Evolutionary conservation across 2,888 invertebrate genomes (phyloP), one percentile per base, ranked within the genome.

Genomic region (Hypolimnas misippus): DNA sequence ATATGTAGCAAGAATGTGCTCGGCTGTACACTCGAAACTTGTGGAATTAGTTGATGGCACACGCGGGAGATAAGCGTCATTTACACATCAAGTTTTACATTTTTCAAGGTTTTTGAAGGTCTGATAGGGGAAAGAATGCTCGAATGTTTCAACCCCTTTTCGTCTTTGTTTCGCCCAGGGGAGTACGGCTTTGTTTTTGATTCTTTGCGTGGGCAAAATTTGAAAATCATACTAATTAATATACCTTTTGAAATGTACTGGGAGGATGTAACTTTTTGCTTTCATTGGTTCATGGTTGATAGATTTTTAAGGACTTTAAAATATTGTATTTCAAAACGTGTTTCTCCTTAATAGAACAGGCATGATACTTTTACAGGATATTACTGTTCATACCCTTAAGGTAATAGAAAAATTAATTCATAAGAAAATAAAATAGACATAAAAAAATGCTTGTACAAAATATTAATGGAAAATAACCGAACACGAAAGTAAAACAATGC

Each of bases 1-100:
- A 14, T 29, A 10, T 17, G 2, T 29, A 44, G 40, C 29, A 12
- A 8, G 29, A 16, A 10, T 21, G 54, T 58, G 31, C 33, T 51
- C 17, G 35, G 19, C 38, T 58, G 65, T 62, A 59, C 58, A 62
- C 62, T 63, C 46, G 12, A 52, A 66, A 59, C 57, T 60, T 57
- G 68, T 67, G 67, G 68, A 72, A 71, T 70, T 72, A 70, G 72
- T 69, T 69, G 64, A 69, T 67, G 65, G 64, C 66, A 63, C 64
- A 62, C 66, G 44, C 44, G 62, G 65, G 66, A 67, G 69, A 67
- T 70, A 70, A 73, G 69, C 67, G 66, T 58, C 63, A 65, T 63
- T 67, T 66, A 65, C 63, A 53, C 54, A 55, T 59, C 58, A 59
- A 58, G 33, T 51, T 63, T 31, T 14, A 35, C 50, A 64, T 67